phyloP scores from a whole-genome alignment of 2,888 invertebrate species.

The Capitulum mitella region DNA sequence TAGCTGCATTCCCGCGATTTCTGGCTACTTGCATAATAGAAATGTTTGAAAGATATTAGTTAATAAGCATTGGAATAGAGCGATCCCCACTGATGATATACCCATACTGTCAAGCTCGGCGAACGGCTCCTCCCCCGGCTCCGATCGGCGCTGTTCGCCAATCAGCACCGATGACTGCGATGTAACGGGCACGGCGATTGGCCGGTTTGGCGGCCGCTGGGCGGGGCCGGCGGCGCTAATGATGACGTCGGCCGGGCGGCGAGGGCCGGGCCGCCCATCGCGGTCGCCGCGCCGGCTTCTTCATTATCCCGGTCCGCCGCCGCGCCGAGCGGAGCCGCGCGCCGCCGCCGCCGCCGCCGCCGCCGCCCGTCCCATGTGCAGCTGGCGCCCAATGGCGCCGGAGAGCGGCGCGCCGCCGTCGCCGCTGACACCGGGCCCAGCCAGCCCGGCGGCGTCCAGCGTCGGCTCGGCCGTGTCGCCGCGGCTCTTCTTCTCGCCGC shows the following conservation, averaged over 20 bases:
- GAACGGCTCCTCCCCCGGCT: neutral
- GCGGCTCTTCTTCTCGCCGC: neutral
- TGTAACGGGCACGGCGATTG: neutral
- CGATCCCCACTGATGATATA: neutral
- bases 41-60: neutral
- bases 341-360: slow-evolving; percentile 29
- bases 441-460: neutral
- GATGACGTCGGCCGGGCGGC: neutral
- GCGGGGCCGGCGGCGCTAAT: neutral
- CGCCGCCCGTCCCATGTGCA: neutral
- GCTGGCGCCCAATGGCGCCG: neutral
- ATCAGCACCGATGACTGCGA: neutral
- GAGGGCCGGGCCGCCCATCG: neutral
- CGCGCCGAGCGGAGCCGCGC: slow-evolving; percentile 28
- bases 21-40: slow-evolving; percentile 17
- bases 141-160: neutral
- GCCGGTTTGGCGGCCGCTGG: neutral
- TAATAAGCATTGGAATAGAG: slow-evolving; percentile 11
- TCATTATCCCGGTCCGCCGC: slow-evolving; percentile 32
- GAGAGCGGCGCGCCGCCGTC: neutral
- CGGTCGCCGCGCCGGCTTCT: neutral
- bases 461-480: neutral
- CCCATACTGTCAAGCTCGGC: neutral
- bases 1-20: too few species aligned
- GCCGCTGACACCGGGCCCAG: neutral